These are phyloP conservation scores for Griposia aprilina DNA, from an alignment of 2,888 invertebrate genomes.

Conservation along the genomic window DNA sequence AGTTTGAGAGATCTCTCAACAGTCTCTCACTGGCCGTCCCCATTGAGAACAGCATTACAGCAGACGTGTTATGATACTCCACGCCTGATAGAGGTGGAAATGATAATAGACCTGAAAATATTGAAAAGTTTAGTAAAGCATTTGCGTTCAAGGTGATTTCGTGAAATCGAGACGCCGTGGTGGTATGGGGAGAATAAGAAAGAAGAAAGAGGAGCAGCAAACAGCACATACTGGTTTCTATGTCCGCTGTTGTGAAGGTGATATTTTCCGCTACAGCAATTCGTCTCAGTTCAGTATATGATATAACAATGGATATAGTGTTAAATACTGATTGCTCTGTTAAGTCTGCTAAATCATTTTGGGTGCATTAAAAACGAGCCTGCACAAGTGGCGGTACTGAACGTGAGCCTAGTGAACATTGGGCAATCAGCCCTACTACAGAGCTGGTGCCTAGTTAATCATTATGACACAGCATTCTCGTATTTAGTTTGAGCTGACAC, in stretches of 20 bases:
- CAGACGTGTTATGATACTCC: slow-evolving; percentile 87
- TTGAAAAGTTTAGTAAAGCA: background rate
- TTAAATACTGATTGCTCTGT: background rate
- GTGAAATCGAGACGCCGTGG: background rate
- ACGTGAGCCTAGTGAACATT: background rate
- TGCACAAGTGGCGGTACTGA: background rate
- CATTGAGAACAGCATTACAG: slow-evolving; percentile 92
- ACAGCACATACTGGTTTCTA: background rate
- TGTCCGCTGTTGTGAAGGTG: too few species aligned
- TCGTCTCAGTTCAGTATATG: background rate
- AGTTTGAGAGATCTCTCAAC: slow-evolving; percentile 92
- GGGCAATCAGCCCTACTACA: background rate
- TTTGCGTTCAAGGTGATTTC: background rate
- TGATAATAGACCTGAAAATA: slow-evolving; percentile 87
- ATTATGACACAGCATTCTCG: too few species aligned
- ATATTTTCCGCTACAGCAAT: background rate
- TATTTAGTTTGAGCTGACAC: too few species aligned
- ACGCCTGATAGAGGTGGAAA: slow-evolving; percentile 92
- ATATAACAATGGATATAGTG: background rate
- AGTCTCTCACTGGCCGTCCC: slow-evolving; percentile 93
- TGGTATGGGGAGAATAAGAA: background rate
- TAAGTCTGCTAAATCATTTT: background rate
- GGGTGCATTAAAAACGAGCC: background rate
- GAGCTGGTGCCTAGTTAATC: background rate
- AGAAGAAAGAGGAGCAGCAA: background rate